Evolutionary conservation across 2,888 invertebrate genomes (phyloP).

Genomic region (Tetropium fuscum): DNA sequence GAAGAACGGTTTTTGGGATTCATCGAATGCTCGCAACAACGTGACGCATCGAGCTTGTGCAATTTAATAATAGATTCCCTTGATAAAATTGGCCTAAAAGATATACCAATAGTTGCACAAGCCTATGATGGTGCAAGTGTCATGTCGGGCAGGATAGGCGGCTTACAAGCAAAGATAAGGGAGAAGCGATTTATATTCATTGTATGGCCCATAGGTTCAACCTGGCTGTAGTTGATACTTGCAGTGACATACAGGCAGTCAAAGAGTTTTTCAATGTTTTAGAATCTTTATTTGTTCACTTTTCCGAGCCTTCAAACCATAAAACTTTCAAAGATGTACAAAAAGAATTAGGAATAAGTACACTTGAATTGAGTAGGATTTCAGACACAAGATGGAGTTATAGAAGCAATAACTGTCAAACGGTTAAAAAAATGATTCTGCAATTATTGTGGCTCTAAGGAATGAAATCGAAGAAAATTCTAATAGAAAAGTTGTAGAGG

Average conservation of each 20-base stretch:
- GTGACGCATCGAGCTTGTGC: constrained; percentile 10
- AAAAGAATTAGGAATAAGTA: constrained; percentile 24
- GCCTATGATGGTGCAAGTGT: constrained; percentile 41
- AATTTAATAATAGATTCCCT: background rate
- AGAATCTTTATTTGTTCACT: constrained; percentile 36
- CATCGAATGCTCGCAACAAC: constrained; percentile 16
- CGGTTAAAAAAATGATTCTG: constrained; percentile 28
- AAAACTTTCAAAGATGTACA: constrained; percentile 23
- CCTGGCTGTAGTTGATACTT: background rate
- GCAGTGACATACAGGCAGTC: background rate
- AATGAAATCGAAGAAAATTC: constrained; percentile 1
- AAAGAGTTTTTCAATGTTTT: constrained; percentile 31
- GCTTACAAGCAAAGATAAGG: constrained; percentile 32
- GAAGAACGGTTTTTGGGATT: constrained; percentile 27
- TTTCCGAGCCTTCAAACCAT: constrained; percentile 34
- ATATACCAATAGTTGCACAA: constrained; percentile 31
- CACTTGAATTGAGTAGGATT: constrained; percentile 33
- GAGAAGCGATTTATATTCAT: constrained; percentile 20
- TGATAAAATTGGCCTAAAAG: constrained; percentile 7
- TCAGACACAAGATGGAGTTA: constrained; percentile 35
- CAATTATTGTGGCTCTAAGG: constrained; percentile 22
- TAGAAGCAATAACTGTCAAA: constrained; percentile 31
- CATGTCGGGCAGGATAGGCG: constrained; percentile 33
- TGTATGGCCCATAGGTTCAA: constrained; percentile 20
- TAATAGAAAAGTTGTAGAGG: constrained; percentile 23